These are phyloP conservation scores for Latrodectus elegans DNA, from an alignment of 2,888 invertebrate species.

Conservation along the genomic window DNA sequence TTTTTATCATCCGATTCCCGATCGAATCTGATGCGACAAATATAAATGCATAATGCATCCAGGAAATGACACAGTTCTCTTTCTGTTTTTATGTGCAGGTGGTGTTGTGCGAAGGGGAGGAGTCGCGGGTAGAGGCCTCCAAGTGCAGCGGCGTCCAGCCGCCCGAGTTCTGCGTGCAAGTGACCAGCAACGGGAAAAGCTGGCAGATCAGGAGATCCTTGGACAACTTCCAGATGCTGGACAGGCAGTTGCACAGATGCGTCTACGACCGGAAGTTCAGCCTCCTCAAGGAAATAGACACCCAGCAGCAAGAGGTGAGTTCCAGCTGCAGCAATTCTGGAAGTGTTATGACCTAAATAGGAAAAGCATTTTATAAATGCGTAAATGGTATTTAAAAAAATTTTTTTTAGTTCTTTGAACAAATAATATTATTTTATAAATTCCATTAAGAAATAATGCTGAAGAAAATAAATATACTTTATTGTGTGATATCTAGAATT, in stretches of 20 bases:
- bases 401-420: no score
- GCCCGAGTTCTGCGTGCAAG: conserved; percentile 49
- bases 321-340: no score
- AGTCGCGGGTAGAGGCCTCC: conserved; percentile 29
- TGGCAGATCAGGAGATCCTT: conserved; percentile 90
- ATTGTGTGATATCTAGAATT: no score
- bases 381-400: no score
- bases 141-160: conserved; percentile 25
- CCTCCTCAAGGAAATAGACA: conserved; percentile 43
- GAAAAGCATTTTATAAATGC: no score
- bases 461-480: no score
- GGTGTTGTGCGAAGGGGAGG: conserved; percentile 37
- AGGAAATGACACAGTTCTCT: conserved; percentile 54
- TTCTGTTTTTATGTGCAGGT: conserved; percentile 33
- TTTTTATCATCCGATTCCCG: not conserved
- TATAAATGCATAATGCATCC: conserved; percentile 36
- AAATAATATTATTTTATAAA: no score
- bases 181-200: conserved; percentile 78
- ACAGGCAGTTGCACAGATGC: conserved; percentile 95
- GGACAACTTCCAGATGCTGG: conserved; percentile 90
- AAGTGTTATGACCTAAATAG: no score
- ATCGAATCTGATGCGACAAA: not conserved
- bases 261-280: conserved; percentile 91
- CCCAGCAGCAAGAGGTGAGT: conserved; percentile 48
- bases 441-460: no score